These are phyloP conservation scores for Dermatophagoides farinae DNA, from an alignment of 1,140 invertebrate genomes.

Conservation along the genomic window DNA sequence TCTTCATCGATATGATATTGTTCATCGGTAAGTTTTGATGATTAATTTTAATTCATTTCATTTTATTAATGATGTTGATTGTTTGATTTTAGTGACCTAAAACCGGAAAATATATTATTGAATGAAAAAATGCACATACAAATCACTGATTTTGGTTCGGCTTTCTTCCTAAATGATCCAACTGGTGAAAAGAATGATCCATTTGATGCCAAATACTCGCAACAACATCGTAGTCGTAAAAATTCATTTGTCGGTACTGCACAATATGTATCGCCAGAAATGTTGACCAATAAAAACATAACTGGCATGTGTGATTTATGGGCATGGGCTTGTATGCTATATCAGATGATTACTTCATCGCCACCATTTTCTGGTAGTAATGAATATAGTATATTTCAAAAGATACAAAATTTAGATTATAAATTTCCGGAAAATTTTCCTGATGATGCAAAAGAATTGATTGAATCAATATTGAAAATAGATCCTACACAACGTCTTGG, in stretches of 20 bases:
- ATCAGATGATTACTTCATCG: slow-evolving; percentile 81
- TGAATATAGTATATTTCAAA: slow-evolving; percentile 92
- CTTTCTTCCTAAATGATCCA: slow-evolving; percentile 49
- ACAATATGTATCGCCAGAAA: slow-evolving; percentile 92
- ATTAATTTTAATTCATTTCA: slow-evolving; percentile 10
- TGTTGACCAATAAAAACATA: slow-evolving; percentile 57
- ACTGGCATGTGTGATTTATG: slow-evolving; percentile 64
- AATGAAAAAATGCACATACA: slow-evolving; percentile 89
- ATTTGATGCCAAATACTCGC: neutral
- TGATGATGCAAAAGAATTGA: slow-evolving; percentile 57
- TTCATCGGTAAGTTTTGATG: slow-evolving; percentile 47
- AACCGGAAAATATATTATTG: slow-evolving; percentile 41
- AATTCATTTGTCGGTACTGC: slow-evolving; percentile 48
- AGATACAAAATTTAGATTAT: slow-evolving; percentile 75
- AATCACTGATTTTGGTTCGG: slow-evolving; percentile 91
- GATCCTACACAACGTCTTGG: slow-evolving; percentile 60
- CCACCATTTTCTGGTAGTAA: slow-evolving; percentile 73
- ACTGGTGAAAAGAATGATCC: slow-evolving; percentile 1
- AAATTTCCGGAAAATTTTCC: slow-evolving; percentile 79
- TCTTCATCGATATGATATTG: slow-evolving; percentile 67
- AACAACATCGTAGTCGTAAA: slow-evolving; percentile 10
- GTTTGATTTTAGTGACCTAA: slow-evolving; percentile 31
- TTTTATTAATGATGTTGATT: slow-evolving; percentile 10
- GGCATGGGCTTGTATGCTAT: slow-evolving; percentile 92
- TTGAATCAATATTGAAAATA: slow-evolving; percentile 61